phyloP scores from a whole-genome alignment of 2,797 vertebrate genomes.

The Cossypha caffra region DNA sequence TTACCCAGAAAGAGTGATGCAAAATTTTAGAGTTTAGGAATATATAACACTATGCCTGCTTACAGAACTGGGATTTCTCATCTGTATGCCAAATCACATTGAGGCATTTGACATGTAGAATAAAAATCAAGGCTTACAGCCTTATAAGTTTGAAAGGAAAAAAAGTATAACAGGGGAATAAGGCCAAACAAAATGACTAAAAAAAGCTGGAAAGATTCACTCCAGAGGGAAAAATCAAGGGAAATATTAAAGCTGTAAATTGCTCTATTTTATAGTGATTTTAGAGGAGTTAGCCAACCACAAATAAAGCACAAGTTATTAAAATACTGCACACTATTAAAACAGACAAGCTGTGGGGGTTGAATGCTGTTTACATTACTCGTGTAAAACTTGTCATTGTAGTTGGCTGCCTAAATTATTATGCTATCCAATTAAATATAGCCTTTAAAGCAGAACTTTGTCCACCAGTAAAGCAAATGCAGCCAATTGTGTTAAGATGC shows the following conservation, averaged over 20 bases:
- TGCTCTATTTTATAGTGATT: background rate
- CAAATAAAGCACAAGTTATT: background rate
- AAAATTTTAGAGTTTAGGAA: background rate
- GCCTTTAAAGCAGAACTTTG: background rate
- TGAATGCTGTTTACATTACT: background rate
- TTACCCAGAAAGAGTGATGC: background rate
- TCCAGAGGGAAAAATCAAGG: background rate
- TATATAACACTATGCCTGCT: background rate
- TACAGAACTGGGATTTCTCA: background rate
- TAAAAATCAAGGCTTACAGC: background rate
- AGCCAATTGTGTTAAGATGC: background rate
- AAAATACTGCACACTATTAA: background rate
- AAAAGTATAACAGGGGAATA: background rate
- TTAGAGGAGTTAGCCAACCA: background rate
- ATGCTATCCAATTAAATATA: background rate
- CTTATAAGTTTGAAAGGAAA: background rate
- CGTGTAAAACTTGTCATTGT: background rate
- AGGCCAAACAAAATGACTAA: background rate
- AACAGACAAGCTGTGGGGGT: background rate
- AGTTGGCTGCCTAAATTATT: background rate
- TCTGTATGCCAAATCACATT: background rate
- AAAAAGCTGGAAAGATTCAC: background rate
- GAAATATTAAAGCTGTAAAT: background rate
- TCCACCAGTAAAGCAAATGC: background rate
- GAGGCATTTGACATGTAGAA: background rate